Evolutionary conservation across 1,140 invertebrate species (phyloP), one percentile per base, ranked within the genome.

Genomic region (Phymorhynchus buccinoides): DNA sequence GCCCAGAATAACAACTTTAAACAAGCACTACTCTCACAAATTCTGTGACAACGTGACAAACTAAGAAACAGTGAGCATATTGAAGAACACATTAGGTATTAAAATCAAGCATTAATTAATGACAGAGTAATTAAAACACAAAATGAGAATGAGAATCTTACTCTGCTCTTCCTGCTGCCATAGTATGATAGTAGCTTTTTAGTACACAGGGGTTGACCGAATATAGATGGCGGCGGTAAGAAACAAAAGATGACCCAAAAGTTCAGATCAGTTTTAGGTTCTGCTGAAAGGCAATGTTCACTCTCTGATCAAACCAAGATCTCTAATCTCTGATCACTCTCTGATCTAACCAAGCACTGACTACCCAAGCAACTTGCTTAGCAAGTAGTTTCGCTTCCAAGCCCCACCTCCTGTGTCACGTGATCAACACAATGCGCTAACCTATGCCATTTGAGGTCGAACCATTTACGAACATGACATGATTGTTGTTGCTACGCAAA

Each of bases 151-250:
- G 0, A 62, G 56, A 16, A 22, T 37, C 73, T 75, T 37, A 75
- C 73, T 75, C 73, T 3, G 35, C 73, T 75, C 73, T n/a, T 75
- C 73, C 73, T 0, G 73, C 73, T 41, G 73, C 73, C 73, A 75
- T 75, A 3, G 35, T 75, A 6, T 9, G 2, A 35, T 1, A 18
- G 62, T 9, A 9, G 30, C 27, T 66, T n/a, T n/a, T n/a, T n/a
- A n/a, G n/a, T n/a, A n/a, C n/a, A n/a, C n/a, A n/a, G n/a, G n/a
- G n/a, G n/a, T n/a, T n/a, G n/a, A n/a, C n/a, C n/a, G n/a, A n/a
- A n/a, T n/a, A n/a, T n/a, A n/a, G n/a, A n/a, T n/a, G n/a, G n/a
- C n/a, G n/a, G n/a, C n/a, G n/a, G n/a, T n/a, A n/a, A n/a, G n/a
- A n/a, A n/a, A n/a, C n/a, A n/a, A n/a, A n/a, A n/a, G n/a, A 18